Percentiles rank a stretch among this genome's conserved stretches.
Evolutionary conservation across 2,888 invertebrate species (phyloP).

Genomic region (Heliconius hortense): DNA sequence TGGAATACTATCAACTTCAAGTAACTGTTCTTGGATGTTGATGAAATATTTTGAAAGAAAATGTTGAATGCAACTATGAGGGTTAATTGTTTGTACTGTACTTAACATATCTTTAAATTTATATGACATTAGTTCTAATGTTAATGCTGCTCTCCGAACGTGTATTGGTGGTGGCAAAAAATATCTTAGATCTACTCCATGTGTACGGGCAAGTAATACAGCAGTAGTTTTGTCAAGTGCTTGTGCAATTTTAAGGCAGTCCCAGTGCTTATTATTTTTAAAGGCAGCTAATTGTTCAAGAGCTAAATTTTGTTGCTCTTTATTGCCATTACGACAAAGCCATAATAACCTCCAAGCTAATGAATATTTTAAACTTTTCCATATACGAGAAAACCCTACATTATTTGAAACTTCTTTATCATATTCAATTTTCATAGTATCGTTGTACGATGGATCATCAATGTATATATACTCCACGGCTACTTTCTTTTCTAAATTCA

Average conservation of each 20-base stretch:
- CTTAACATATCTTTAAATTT: slow-evolving; percentile 63
- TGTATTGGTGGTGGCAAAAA: slow-evolving; percentile 87
- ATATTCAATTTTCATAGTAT: slow-evolving; percentile 57
- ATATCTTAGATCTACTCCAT: slow-evolving; percentile 86
- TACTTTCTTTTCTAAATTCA: slow-evolving; percentile 70
- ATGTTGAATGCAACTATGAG: slow-evolving; percentile 67
- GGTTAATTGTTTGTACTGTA: slow-evolving; percentile 57
- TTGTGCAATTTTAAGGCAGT: slow-evolving; percentile 89
- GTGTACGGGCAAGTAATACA: slow-evolving; percentile 88
- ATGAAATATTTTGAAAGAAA: slow-evolving; percentile 71
- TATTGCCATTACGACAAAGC: slow-evolving; percentile 85
- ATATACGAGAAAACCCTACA: slow-evolving; percentile 68
- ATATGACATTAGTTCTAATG: slow-evolving; percentile 67
- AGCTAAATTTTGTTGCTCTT: slow-evolving; percentile 84
- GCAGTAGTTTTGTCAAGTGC: slow-evolving; percentile 89
- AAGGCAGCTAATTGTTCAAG: slow-evolving; percentile 84
- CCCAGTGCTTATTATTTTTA: slow-evolving; percentile 85
- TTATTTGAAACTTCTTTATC: slow-evolving; percentile 56
- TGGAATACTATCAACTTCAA: slow-evolving; percentile 67
- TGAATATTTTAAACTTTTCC: slow-evolving; percentile 84
- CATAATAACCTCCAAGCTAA: slow-evolving; percentile 85
- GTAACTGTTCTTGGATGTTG: slow-evolving; percentile 67
- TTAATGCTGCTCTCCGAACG: slow-evolving; percentile 64
- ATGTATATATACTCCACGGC: slow-evolving; percentile 74
- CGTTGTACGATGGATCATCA: slow-evolving; percentile 68